These are phyloP conservation scores for Drosophila serrata DNA, from an alignment of 1,140 invertebrate species.

Conservation along the genomic window DNA sequence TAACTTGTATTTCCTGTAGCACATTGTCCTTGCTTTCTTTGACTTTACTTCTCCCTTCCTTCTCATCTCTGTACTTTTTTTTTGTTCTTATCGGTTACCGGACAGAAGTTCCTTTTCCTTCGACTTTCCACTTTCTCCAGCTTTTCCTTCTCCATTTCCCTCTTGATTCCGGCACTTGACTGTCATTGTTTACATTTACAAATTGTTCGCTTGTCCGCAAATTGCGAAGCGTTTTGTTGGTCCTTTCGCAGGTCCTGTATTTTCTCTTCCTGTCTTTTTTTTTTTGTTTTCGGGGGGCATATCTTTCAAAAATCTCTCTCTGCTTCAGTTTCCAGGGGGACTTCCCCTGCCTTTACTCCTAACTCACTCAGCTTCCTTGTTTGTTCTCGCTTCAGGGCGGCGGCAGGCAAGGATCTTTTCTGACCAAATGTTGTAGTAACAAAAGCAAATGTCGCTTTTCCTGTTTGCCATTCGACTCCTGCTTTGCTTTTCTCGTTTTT, in stretches of 20 bases:
- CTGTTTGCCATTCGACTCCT: slow-evolving; percentile 61
- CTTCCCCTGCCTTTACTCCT: slow-evolving; percentile 13
- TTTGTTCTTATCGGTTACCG: slow-evolving; percentile 61
- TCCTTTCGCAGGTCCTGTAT: slow-evolving; percentile 34
- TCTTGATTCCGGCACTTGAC: slow-evolving; percentile 69
- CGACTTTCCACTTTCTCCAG: slow-evolving; percentile 23
- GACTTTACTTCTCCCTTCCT: not conserved
- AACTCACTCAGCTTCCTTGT: slow-evolving; percentile 43
- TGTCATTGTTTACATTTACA: slow-evolving; percentile 84
- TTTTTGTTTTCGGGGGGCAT: slow-evolving; percentile 42
- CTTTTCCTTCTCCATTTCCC: slow-evolving; percentile 24
- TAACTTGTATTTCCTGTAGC: slow-evolving; percentile 66
- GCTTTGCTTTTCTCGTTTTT: slow-evolving; percentile 9
- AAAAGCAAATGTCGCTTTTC: slow-evolving; percentile 80
- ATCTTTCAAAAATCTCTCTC: slow-evolving; percentile 62
- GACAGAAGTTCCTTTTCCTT: slow-evolving; percentile 56
- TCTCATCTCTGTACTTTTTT: not conserved
- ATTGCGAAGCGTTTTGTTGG: slow-evolving; percentile 64
- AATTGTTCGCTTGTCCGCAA: slow-evolving; percentile 83
- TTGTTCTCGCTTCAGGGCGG: slow-evolving; percentile 50
- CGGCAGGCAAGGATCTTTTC: not conserved
- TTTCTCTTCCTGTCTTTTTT: not conserved
- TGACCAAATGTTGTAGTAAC: slow-evolving; percentile 74
- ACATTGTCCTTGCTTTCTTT: slow-evolving; percentile 49
- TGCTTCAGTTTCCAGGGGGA: slow-evolving; percentile 29